These are phyloP conservation scores for Ctena decussata DNA, from an alignment of 2,888 invertebrate species.

Conservation along the genomic window DNA sequence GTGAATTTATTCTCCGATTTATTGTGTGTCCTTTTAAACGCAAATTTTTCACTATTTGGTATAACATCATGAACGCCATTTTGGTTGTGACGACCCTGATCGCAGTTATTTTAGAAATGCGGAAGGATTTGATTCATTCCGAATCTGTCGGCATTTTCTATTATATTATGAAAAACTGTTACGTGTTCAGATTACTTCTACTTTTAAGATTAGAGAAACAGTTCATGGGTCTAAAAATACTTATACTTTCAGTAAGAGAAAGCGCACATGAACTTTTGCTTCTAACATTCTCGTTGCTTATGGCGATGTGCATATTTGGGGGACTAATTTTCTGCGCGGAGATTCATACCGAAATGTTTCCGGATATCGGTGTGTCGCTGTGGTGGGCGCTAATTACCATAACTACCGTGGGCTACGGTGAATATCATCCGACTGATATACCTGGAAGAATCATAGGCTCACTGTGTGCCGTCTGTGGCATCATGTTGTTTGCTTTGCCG, in stretches of 20 bases:
- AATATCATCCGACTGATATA: neutral
- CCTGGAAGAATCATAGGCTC: constrained; percentile 6
- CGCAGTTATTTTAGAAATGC: neutral
- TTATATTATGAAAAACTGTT: neutral
- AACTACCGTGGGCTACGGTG: constrained; percentile 3
- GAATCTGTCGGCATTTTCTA: neutral
- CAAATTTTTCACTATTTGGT: neutral
- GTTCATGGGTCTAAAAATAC: neutral
- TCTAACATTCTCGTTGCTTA: neutral
- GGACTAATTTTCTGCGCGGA: constrained; percentile 18
- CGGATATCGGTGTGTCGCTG: neutral
- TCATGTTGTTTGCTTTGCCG: neutral
- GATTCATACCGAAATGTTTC: neutral
- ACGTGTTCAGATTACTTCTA: neutral
- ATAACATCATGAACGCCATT: neutral
- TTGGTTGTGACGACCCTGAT: neutral
- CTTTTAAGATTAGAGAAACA: neutral
- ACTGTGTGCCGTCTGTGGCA: neutral
- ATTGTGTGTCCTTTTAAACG: neutral
- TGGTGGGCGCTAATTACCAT: constrained; percentile 15
- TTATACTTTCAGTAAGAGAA: neutral
- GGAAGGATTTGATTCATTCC: constrained; percentile 6
- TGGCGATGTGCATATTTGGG: constrained; percentile 11
- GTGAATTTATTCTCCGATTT: neutral
- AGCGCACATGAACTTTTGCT: constrained; percentile 9